Evolutionary conservation across 2,113 vertebrate species (phyloP).

Genomic region (Erpornis zantholeuca): DNA sequence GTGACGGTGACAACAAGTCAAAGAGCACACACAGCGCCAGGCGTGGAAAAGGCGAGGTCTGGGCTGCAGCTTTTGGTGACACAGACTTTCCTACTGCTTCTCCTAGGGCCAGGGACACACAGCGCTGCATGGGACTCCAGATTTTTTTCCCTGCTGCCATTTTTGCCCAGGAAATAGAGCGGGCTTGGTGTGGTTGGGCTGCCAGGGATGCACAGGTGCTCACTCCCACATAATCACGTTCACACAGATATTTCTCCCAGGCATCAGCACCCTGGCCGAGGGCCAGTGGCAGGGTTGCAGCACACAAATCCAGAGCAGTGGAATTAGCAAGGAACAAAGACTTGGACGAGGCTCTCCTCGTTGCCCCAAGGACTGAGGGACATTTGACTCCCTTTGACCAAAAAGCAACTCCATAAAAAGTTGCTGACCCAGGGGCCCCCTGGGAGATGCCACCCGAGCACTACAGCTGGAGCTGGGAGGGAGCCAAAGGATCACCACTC

Average conservation of each 20-base stretch:
- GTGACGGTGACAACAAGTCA: not conserved
- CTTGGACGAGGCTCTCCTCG: fast-evolving
- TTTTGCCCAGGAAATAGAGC: not conserved
- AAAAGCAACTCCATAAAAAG: not conserved
- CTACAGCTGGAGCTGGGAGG: fast-evolving
- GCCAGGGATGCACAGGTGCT: not conserved
- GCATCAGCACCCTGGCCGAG: not conserved
- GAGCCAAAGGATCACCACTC: not conserved
- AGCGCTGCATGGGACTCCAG: not conserved
- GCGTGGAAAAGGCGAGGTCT: not conserved
- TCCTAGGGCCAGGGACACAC: not conserved
- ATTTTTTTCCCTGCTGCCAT: not conserved
- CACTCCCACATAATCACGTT: not conserved
- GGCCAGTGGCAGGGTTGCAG: not conserved
- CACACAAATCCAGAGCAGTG: not conserved
- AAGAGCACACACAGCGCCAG: not conserved
- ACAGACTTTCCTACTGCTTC: not conserved
- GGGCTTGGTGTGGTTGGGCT: not conserved
- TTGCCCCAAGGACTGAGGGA: not conserved
- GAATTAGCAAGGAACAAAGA: not conserved
- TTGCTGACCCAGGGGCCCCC: not conserved
- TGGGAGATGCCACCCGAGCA: fast-evolving
- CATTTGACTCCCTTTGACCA: not conserved
- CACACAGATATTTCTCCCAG: not conserved
- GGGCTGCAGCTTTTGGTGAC: constrained; percentile 3